These are phyloP conservation scores for Idris sp. DNA, from an alignment of 1,140 invertebrate species.

Conservation along the genomic window DNA sequence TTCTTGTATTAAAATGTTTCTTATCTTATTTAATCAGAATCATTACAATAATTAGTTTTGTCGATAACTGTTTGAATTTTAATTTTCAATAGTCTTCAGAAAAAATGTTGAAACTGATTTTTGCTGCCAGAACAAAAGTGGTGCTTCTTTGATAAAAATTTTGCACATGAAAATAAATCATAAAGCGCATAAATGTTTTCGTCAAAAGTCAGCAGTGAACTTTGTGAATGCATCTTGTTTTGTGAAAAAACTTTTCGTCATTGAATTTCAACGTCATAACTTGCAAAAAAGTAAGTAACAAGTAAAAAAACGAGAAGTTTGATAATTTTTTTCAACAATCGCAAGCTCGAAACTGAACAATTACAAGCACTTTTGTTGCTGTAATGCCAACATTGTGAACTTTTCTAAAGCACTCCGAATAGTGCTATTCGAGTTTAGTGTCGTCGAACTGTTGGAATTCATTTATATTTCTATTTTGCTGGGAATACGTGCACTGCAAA, in stretches of 20 bases:
- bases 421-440: conserved; percentile 34
- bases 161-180: background rate
- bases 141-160: no score
- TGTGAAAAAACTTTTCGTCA: conserved; percentile 5
- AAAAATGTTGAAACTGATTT: no score
- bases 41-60: no score
- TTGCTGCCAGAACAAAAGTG: no score
- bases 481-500: conserved; percentile 48
- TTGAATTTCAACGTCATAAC: conserved; percentile 8
- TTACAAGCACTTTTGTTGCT: conserved; percentile 42
- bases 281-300: background rate
- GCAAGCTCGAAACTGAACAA: conserved; percentile 12
- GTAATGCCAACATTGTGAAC: conserved; percentile 47
- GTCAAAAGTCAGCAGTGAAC: no score
- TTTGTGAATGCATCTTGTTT: no score
- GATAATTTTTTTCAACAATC: conserved; percentile 10
- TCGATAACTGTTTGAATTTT: no score
- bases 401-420: conserved; percentile 29
- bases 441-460: conserved; percentile 51
- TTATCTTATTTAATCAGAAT: no score
- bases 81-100: no score
- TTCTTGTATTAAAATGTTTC: no score
- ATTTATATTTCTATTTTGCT: conserved; percentile 53
- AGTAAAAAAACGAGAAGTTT: background rate
- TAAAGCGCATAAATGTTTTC: background rate